These are phyloP conservation scores for Drosophila rufa DNA, from an alignment of 1,140 invertebrate species.

Conservation along the genomic window DNA sequence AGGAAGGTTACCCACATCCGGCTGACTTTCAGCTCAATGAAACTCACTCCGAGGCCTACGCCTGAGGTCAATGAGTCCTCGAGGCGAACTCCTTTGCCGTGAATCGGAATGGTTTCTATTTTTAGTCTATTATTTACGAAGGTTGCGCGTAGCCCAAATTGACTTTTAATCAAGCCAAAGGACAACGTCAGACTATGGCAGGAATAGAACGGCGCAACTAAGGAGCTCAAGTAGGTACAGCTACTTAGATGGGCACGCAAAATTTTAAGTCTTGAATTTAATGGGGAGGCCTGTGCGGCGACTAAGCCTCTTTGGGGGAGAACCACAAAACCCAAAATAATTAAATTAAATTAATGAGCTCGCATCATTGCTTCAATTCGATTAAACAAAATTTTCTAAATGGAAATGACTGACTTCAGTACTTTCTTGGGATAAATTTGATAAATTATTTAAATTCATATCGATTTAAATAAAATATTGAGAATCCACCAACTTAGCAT, in stretches of 20 bases:
- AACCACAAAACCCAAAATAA: not conserved
- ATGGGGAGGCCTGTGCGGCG: not conserved
- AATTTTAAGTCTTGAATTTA: not conserved
- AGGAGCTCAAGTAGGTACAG: not conserved
- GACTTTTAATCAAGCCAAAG: constrained; percentile 54
- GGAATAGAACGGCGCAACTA: not conserved
- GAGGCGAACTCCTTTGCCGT: constrained; percentile 40
- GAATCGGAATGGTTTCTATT: constrained; percentile 39
- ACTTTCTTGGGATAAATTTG: not conserved
- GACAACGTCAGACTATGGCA: constrained; percentile 20
- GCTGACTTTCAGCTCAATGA: constrained; percentile 63
- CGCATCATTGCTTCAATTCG: not conserved
- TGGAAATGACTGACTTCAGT: not conserved
- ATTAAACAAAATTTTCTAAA: not conserved
- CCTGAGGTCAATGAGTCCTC: constrained; percentile 81
- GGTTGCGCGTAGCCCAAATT: constrained; percentile 47
- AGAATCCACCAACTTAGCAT: not conserved
- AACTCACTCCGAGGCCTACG: constrained; percentile 39
- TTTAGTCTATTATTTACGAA: constrained; percentile 52
- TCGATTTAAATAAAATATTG: not conserved
- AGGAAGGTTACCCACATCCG: constrained; percentile 21
- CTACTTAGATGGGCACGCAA: not conserved
- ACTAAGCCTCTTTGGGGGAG: not conserved
- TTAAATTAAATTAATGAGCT: no score
- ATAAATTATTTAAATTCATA: not conserved